Base-by-base conservation (phyloP, 1,140 invertebrate species). In the Eueides isabella region DNA sequence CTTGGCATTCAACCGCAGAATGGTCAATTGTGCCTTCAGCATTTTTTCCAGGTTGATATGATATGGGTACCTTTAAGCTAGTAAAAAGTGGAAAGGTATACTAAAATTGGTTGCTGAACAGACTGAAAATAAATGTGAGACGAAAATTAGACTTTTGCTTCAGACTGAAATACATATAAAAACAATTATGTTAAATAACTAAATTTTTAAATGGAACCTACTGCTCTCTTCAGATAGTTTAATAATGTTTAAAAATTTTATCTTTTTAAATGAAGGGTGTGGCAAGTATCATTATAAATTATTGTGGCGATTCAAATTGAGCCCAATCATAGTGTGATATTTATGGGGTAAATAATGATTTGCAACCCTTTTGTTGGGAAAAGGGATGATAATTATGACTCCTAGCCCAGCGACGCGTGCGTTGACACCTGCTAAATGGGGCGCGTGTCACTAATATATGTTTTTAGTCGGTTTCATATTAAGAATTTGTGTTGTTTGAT, bases 311-410 rank as follows among this genome's bases (percentile, higher is more conserved):
- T 89, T 89, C 84, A 85, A 85, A 87, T 90, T 77, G 83, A 83
- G 80, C 70, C 81, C 84, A 88, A 87, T 79, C 76, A 80, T 77
- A 71, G 82, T 76, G 81, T 89, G 83, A 89, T 71, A 48, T 86
- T 79, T 88, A 83, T 85, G 85, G 90, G 84, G 85, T 86, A 90
- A 91, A 91, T 89, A 92, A 89, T 82, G 89, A 89, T 90, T 91
- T 90, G 89, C 88, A 89, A 90, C 89, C 90, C 89, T 85, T 44
- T 88, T 89, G 79, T 87, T 82, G 63, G 64, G 63, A 48, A 31
- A 72, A 75, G 82, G 83, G 80, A 86, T 88, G 82, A 83, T 86
- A 77, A 83, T 89, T 84, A 84, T 84, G 76, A 84, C 74, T 80
- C 77, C 79, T 69, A 5, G 61, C 65, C 19, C 68, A 31, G 76